Base-by-base conservation (phyloP, 2,888 invertebrate genomes). In the Heteropelma amictum region DNA sequence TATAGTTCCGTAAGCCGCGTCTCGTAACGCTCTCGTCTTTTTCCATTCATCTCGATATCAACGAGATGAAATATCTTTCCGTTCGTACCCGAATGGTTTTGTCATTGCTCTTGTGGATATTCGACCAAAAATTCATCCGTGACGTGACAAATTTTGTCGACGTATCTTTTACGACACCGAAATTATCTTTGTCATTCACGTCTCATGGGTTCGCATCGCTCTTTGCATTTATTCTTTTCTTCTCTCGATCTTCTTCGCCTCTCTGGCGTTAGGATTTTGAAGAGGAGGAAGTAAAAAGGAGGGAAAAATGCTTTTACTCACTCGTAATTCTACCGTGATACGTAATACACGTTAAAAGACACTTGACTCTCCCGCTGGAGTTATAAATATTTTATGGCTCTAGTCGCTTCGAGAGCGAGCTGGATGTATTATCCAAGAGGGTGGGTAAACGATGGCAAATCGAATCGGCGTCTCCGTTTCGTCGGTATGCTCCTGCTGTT, bases 331-430 rank as follows among this genome's bases (percentile, higher is more conserved):
- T 65, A 42, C 30, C 33, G 28, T 60, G 6, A 12, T 30, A 38
- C 49, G 49, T 49, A 49, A 23, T 35, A 63, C 23, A 61, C 10
- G 23, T 54, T 8, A 30, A 42, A 60, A 26, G 1, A 8, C 4
- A 14, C 14, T 19, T 42, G n/a, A 38, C 30, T 49, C 8, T 33
- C 10, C 19, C 26, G 26, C 26, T 28, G 19, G 53, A 54, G 53
- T 35, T 63, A 63, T 73, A 73, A 73, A 67, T 73, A 68, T 73
- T 73, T 73, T 68, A 73, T 73, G 56, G 68, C 53, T 61, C 12
- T 54, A 49, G 67, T 49, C 61, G 67, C 49, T 26, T 7, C 42
- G 51, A 17, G 42, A 28, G 12, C 33, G 4, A 49, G 21, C 58
- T n/a, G n/a, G 26, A 14, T 38, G n/a, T 14, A 53, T 28, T 33